Base-by-base conservation (phyloP, 2,113 vertebrate species). In the Ondatra zibethicus region DNA sequence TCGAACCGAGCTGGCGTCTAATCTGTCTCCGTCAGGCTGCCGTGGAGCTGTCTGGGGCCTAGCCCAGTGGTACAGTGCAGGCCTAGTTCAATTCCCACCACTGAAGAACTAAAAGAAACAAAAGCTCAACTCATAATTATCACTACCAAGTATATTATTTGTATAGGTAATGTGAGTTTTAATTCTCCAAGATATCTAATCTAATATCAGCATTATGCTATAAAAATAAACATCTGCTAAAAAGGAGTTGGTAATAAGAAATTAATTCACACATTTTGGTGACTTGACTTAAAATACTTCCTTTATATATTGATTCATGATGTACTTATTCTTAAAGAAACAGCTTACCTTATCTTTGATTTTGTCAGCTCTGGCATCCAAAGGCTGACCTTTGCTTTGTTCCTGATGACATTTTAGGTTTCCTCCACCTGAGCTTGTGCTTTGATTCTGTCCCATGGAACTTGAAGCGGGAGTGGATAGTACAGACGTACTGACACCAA, bases 271-370 rank as follows among this genome's bases (percentile, higher is more conserved):
- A 73, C 25, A 85, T 2, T 80, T 13, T 12, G 78, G 42, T 66
- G 7, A 3, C 50, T 50, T 93, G 68, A 85, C 17, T 29, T 50
- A n/a, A 14, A 8, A 42, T 31, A 13, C 75, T 75, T 86, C 23
- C 3, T 5, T 12, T 17, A 9, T 82, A 61, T 33, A 16, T 2
- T 39, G 27, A 72, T n/a, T 12, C n/a, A 5, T 76, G 75, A 66
- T 31, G 29, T 23, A 61, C 4, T 76, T 89, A 17, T 66, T 47
- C 75, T 96, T 91, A 6, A 68, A 29, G 52, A 12, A 88, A 50
- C 61, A 94, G 95, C 98, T 98, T 98, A 99, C 99, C 99, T 99
- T 99, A 80, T 99, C 99, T 98, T 99, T 99, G 94, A 98, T 98
- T 98, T 99, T 99, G 94, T 99, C 98, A 95, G 96, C 63, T 97